Evolutionary conservation across 2,797 vertebrate genomes (phyloP).

Genomic region (Anguilla pacifica): DNA sequence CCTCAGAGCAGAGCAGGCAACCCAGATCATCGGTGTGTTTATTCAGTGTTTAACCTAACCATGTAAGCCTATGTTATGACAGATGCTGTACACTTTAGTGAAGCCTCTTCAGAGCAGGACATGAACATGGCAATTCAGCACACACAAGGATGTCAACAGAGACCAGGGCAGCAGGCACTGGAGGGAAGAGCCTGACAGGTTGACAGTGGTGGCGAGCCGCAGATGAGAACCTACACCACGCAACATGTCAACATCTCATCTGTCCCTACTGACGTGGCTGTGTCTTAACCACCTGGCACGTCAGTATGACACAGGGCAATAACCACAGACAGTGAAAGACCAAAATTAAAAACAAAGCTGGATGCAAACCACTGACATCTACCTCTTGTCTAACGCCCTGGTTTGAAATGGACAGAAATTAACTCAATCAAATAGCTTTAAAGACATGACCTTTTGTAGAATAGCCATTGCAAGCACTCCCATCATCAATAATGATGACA

Average conservation of each 20-base stretch:
- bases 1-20: neutral
- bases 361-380: neutral
- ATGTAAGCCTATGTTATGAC: neutral
- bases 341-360: neutral
- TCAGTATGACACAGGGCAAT: constrained; percentile 3
- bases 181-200: neutral
- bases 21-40: neutral
- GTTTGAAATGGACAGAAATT: neutral
- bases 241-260: constrained; percentile 33
- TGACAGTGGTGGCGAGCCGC: neutral
- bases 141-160: neutral
- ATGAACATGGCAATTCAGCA: neutral
- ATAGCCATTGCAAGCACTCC: neutral
- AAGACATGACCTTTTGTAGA: neutral
- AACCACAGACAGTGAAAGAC: neutral
- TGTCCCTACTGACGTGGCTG: neutral
- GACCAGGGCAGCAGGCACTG: neutral
- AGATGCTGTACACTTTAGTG: neutral
- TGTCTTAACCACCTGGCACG: neutral
- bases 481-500: neutral
- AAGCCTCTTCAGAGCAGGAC: neutral
- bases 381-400: neutral
- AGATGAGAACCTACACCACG: constrained; percentile 16
- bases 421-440: neutral
- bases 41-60: neutral